These are phyloP conservation scores for Mya arenaria DNA, from an alignment of 1,140 invertebrate species.

Conservation along the genomic window DNA sequence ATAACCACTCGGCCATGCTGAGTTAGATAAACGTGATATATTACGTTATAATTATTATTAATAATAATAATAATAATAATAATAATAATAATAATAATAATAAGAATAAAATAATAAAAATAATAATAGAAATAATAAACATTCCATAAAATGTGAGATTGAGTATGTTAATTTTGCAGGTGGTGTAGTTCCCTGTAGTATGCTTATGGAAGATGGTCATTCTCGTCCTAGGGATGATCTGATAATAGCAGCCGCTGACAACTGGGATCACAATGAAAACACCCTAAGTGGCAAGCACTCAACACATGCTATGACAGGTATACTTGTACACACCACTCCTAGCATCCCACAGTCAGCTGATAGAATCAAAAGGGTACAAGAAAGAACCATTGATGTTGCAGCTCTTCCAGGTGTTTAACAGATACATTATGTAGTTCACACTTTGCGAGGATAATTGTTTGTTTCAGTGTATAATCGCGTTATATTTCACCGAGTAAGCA, in stretches of 20 bases:
- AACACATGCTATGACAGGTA: constrained; percentile 22
- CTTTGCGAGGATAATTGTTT: no score
- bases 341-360: neutral
- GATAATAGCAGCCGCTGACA: constrained; percentile 5
- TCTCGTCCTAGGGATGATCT: neutral
- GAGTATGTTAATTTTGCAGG: no score
- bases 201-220: neutral
- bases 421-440: no score
- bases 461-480: no score
- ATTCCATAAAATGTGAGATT: no score
- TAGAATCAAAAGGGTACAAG: neutral
- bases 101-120: no score
- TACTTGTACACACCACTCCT: constrained; percentile 3
- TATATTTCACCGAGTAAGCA: neutral
- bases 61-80: no score
- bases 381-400: neutral
- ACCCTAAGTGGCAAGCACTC: constrained; percentile 5
- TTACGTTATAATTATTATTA: no score
- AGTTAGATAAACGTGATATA: no score
- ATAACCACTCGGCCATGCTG: no score
- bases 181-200: neutral
- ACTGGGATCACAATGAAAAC: constrained; percentile 32
- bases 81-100: no score
- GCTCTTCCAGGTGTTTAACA: neutral
- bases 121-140: no score